These are phyloP conservation scores for Cossypha caffra DNA, from an alignment of 2,797 vertebrate species.

Conservation along the genomic window DNA sequence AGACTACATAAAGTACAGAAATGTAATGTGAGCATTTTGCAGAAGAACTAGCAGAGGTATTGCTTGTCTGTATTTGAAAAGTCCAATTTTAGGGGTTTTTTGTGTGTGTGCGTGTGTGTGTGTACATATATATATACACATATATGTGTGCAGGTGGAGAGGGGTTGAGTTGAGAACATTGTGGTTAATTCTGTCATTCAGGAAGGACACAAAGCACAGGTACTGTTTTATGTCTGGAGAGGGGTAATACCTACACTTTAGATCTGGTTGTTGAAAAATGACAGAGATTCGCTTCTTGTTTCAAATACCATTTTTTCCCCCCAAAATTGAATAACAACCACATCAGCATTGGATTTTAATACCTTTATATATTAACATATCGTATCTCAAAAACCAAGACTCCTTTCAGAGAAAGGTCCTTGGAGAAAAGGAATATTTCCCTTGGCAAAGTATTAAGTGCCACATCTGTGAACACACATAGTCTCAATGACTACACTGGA, in stretches of 20 bases:
- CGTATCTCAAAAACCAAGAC: not conserved
- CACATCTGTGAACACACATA: not conserved
- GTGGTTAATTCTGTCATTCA: not conserved
- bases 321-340: not conserved
- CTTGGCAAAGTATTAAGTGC: not conserved
- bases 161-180: not conserved
- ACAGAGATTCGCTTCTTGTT: not conserved
- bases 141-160: not conserved
- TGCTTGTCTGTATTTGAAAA: not conserved
- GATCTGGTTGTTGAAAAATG: not conserved
- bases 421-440: not conserved
- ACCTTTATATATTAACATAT: not conserved
- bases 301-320: not conserved
- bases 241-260: not conserved
- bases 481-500: not conserved
- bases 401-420: not conserved
- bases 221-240: not conserved
- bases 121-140: too few relatives aligned
- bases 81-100: too few relatives aligned
- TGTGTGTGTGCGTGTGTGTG: too few relatives aligned
- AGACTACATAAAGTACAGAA: not conserved
- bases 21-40: not conserved
- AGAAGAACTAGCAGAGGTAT: not conserved
- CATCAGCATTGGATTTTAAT: not conserved
- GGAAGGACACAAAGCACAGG: not conserved